These are phyloP conservation scores for Oscheius sp. DNA, from an alignment of 2,888 invertebrate species.

Conservation along the genomic window DNA sequence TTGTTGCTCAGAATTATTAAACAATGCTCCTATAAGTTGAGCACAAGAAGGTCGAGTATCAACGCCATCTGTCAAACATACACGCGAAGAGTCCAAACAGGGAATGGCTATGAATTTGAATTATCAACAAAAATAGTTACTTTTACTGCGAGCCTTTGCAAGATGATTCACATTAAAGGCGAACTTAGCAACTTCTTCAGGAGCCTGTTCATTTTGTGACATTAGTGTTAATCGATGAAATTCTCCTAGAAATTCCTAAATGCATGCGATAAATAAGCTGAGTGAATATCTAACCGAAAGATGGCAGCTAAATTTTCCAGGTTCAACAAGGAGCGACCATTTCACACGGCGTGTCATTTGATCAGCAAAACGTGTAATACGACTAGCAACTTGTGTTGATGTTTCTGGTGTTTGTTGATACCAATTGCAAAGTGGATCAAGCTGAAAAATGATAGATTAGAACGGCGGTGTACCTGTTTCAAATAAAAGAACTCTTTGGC, in stretches of 20 bases:
- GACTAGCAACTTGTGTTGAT: slow-evolving; percentile 42
- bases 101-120: slow-evolving; percentile 32
- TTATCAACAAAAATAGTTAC: slow-evolving; percentile 20
- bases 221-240: slow-evolving; percentile 61
- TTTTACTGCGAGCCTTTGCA: slow-evolving; percentile 59
- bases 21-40: slow-evolving; percentile 5
- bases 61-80: slow-evolving; percentile 41
- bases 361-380: slow-evolving; percentile 46
- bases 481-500: slow-evolving; percentile 48
- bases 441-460: slow-evolving; percentile 27
- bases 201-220: slow-evolving; percentile 45
- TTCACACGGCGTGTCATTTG: slow-evolving; percentile 52
- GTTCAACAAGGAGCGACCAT: slow-evolving; percentile 64
- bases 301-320: slow-evolving; percentile 63
- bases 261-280: background rate
- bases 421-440: slow-evolving; percentile 57
- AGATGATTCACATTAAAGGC: slow-evolving; percentile 62
- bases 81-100: slow-evolving; percentile 49
- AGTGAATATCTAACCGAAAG: slow-evolving; percentile 44
- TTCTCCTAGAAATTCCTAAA: slow-evolving; percentile 59
- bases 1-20: background rate
- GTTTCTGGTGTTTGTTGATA: slow-evolving; percentile 44
- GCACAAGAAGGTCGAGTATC: slow-evolving; percentile 18
- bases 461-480: slow-evolving; percentile 34
- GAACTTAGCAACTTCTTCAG: slow-evolving; percentile 54